phyloP scores from a whole-genome alignment of 2,113 vertebrate species.

The Nothoprocta pentlandii region DNA sequence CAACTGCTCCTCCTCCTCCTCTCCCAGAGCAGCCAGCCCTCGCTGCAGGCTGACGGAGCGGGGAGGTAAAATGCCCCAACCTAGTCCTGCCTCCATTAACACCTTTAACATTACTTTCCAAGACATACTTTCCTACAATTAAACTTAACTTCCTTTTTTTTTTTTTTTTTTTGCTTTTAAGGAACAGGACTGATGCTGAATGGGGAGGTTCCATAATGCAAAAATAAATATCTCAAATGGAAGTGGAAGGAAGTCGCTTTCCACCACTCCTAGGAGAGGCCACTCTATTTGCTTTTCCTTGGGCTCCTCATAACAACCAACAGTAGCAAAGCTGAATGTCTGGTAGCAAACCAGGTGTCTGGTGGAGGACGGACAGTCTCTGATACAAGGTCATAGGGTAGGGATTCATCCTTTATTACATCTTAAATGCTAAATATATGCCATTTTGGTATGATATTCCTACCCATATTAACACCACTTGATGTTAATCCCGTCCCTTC shows the following conservation, averaged over 20 bases:
- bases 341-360: not conserved
- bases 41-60: not conserved
- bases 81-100: not conserved
- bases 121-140: not conserved
- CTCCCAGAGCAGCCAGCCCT: not conserved
- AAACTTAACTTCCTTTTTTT: not conserved
- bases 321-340: not conserved
- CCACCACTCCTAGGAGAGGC: not conserved
- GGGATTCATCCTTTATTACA: not conserved
- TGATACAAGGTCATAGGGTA: not conserved
- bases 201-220: not conserved
- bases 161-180: rapidly evolving
- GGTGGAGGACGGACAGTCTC: not conserved
- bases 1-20: not conserved
- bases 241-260: not conserved
- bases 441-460: not conserved
- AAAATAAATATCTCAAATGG: not conserved
- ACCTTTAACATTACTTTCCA: not conserved
- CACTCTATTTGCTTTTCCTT: not conserved
- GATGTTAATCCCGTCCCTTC: not conserved
- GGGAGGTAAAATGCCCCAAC: not conserved
- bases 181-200: not conserved
- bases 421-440: not conserved
- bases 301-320: not conserved
- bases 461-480: not conserved